Conservation (phyloP, 2,113 vertebrate genomes). For the Psettodes erumei region DNA sequence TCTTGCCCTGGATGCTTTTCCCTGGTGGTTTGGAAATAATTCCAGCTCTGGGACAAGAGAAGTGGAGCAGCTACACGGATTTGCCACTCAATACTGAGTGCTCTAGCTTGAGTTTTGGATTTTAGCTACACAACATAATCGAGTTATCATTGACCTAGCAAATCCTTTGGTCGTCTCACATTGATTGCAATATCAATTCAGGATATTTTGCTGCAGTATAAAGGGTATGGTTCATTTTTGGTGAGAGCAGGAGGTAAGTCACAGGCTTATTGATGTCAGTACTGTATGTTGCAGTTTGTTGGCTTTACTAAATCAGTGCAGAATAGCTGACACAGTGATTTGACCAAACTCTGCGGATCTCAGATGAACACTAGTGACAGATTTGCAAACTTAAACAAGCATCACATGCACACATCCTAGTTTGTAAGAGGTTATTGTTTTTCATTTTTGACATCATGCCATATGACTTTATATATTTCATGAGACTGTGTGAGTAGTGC, state of each 20-base stretch:
- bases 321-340: slow-evolving; percentile 3
- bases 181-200: slow-evolving; percentile 7
- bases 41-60: background rate
- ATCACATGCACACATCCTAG: background rate
- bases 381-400: slow-evolving; percentile 1
- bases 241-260: slow-evolving; percentile 63
- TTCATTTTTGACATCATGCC: background rate
- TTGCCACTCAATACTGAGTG: background rate
- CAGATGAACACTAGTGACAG: slow-evolving; percentile 1
- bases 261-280: slow-evolving; percentile 1
- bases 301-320: background rate
- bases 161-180: background rate
- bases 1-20: slow-evolving; percentile 38
- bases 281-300: slow-evolving; percentile 3
- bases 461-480: background rate
- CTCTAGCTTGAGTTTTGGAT: background rate
- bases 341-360: background rate
- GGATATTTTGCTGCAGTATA: slow-evolving; percentile 6
- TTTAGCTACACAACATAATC: slow-evolving; percentile 3
- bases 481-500: background rate
- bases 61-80: slow-evolving; percentile 7
- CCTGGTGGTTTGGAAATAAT: slow-evolving; percentile 14
- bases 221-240: slow-evolving; percentile 4
- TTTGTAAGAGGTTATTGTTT: slow-evolving; percentile 1
- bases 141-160: background rate